Conservation (phyloP, 2,113 vertebrate species). For the Notiomystis cincta region DNA sequence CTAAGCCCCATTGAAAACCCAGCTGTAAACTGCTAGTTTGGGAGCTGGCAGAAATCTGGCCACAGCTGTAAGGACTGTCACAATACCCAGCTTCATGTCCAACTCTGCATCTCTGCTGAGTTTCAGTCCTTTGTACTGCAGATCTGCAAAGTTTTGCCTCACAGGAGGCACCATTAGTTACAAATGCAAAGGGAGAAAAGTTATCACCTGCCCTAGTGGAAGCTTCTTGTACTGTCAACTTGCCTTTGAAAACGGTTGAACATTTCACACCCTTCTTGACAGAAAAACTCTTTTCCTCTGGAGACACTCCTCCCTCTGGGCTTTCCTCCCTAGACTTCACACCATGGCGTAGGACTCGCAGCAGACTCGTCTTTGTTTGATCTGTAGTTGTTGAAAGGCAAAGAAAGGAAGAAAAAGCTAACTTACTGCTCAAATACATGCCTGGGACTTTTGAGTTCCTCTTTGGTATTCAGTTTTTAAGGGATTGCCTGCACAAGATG, state of each 20-base stretch:
- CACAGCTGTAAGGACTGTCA: background rate
- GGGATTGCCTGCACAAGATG: background rate
- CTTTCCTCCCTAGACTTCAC: background rate
- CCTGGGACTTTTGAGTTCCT: background rate
- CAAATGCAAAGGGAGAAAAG: background rate
- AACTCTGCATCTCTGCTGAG: background rate
- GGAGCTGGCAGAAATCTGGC: background rate
- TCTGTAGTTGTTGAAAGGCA: slow-evolving; percentile 57
- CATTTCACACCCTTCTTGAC: background rate
- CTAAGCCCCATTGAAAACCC: background rate
- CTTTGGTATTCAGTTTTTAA: background rate
- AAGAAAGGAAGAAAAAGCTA: background rate
- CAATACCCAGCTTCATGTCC: background rate
- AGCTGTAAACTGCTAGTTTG: background rate
- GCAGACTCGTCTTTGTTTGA: slow-evolving; percentile 71
- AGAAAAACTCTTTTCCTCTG: slow-evolving; percentile 16
- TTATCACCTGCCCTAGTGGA: background rate
- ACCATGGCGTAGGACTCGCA: slow-evolving; percentile 41
- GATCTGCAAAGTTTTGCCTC: background rate
- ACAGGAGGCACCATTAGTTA: background rate
- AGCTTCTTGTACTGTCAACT: background rate
- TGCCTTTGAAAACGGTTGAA: slow-evolving; percentile 33
- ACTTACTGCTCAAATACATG: background rate
- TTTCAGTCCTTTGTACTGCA: background rate
- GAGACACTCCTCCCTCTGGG: slow-evolving; percentile 3